Base-by-base conservation (phyloP, 2,113 vertebrate genomes). In the Hippoglossus stenolepis region DNA sequence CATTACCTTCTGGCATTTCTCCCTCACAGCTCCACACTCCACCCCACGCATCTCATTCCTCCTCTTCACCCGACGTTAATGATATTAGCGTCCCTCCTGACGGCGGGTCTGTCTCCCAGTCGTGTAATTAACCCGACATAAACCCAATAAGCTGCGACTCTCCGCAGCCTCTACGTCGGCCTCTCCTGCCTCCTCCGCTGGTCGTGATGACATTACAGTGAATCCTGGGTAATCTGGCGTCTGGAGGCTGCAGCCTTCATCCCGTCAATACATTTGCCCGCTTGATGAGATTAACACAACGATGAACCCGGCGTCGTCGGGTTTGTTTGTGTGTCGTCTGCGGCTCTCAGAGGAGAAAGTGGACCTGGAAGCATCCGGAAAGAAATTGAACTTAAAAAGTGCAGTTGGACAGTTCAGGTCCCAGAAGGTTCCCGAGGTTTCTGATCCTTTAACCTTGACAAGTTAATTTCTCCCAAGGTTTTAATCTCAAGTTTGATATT, bases 221-320 rank as follows among this genome's bases (percentile, higher is more conserved):
- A 67, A 71, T 75, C 68, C 65, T 65, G 23, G 60, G 65, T 26
- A 9, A 78, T 35, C 31, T 5, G 14, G 60, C 51, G 13, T 78
- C 76, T 21, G 15, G 66, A 88, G 80, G 66, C 85, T 62, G 54
- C 70, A n/a, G 70, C 58, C 65, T 77, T 87, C 63, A 67, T 60
- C 72, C 70, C 26, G 53, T 63, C 73, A 75, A 82, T 83, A 80
- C 77, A 83, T 85, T 86, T 64, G 73, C 77, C 85, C 76, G 70
- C 86, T 89, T 90, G 88, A 91, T 91, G 80, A 80, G 82, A 91
- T 92, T 86, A 93, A 73, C 80, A 78, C 74, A 26, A 23, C 23
- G 66, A 26, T 92, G 83, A 91, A 88, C 85, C 43, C 77, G 35
- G 73, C 8, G 0, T 79, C 82, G 85, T 87, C 77, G 62, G 74